phyloP scores from a whole-genome alignment of 1,140 invertebrate genomes.

The Eumaeus atala region DNA sequence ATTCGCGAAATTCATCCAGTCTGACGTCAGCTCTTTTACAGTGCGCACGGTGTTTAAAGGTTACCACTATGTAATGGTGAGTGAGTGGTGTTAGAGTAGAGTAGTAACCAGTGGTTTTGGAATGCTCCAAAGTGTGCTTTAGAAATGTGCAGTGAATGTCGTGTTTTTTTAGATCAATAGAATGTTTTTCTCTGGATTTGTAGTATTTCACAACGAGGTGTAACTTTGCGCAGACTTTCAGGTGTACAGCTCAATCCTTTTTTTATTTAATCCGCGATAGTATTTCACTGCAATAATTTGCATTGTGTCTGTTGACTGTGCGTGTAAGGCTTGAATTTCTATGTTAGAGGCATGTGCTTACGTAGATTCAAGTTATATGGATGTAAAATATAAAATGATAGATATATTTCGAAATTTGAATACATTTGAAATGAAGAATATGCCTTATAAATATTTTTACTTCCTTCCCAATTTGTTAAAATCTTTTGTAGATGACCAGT shows the following conservation, averaged over 20 bases:
- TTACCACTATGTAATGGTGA: constrained; percentile 63
- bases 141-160: constrained; percentile 42
- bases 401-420: no score
- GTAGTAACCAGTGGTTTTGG: constrained; percentile 35
- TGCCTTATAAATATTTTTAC: no score
- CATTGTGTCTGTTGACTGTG: no score
- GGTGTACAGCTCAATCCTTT: constrained; percentile 16
- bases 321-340: no score
- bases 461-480: no score
- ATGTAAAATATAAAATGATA: no score
- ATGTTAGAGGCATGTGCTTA: no score
- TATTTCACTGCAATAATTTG: no score
- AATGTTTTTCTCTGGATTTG: constrained; percentile 23
- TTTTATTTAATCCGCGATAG: no score
- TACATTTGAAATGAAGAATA: no score
- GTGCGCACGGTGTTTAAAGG: constrained; percentile 30
- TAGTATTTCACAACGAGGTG: constrained; percentile 14
- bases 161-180: constrained; percentile 29
- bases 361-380: no score
- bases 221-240: constrained; percentile 9
- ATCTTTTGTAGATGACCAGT: no score
- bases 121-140: constrained; percentile 42
- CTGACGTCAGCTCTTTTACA: constrained; percentile 47
- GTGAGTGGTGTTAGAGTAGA: constrained; percentile 37
- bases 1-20: constrained; percentile 43